phyloP scores from a whole-genome alignment of 2,888 invertebrate genomes.

The Ptychoptera albimana region DNA sequence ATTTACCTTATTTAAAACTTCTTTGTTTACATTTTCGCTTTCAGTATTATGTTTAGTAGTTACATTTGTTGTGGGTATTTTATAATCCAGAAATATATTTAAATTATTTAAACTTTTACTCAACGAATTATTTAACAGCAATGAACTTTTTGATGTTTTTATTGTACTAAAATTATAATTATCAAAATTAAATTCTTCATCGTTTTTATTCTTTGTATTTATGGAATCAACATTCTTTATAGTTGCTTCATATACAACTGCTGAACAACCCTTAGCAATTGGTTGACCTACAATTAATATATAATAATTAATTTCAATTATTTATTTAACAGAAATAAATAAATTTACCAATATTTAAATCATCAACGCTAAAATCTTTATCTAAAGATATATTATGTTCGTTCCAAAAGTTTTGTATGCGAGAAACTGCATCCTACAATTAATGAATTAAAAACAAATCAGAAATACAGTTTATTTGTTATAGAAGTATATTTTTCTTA shows the following conservation, averaged over 20 bases:
- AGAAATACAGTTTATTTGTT: neutral
- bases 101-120: neutral
- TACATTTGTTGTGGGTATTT: too few species aligned
- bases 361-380: slow-evolving; percentile 35
- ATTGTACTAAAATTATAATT: too few species aligned
- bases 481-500: too few species aligned
- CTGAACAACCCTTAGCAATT: slow-evolving; percentile 67
- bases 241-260: slow-evolving; percentile 59
- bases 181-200: too few species aligned
- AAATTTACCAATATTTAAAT: slow-evolving; percentile 39
- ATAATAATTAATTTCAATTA: too few species aligned
- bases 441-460: neutral
- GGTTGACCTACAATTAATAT: slow-evolving; percentile 29
- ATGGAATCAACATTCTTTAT: slow-evolving; percentile 21
- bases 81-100: too few species aligned
- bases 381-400: slow-evolving; percentile 26
- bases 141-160: too few species aligned
- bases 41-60: neutral
- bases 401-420: slow-evolving; percentile 24
- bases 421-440: slow-evolving; percentile 21
- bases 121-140: neutral
- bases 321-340: too few species aligned
- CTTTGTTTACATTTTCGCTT: neutral
- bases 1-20: neutral
- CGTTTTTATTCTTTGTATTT: too few species aligned